A percentile compares a stretch with the other conserved stretches of the same genome.
Evolutionary conservation across 2,797 vertebrate species (phyloP).

Genomic region (Uromys caudimaculatus): DNA sequence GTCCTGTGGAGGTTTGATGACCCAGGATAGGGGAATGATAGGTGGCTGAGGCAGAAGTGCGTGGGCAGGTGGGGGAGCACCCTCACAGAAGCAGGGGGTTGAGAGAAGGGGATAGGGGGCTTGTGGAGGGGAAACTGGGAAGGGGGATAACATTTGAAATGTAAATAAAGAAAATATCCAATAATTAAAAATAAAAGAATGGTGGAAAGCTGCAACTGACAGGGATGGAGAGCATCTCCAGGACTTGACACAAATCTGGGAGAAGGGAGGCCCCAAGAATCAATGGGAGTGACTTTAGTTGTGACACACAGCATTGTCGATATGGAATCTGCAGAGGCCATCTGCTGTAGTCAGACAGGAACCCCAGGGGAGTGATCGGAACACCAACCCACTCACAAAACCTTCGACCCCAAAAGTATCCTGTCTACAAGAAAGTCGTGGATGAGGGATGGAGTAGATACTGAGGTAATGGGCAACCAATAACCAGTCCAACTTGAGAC

Average conservation of each 20-base stretch:
- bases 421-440: neutral
- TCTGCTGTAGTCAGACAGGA: neutral
- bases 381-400: neutral
- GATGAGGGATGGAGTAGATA: neutral
- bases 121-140: too few relatives aligned
- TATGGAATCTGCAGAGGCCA: neutral
- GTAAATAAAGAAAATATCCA: too few relatives aligned
- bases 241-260: neutral
- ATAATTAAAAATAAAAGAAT: neutral
- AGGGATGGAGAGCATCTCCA: neutral
- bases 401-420: neutral
- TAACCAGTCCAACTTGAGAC: neutral
- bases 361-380: neutral
- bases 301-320: neutral
- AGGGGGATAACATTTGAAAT: too few relatives aligned
- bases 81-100: too few relatives aligned
- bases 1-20: too few relatives aligned
- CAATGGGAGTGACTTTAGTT: neutral
- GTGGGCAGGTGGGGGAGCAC: too few relatives aligned
- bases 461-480: neutral
- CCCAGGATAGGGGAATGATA: too few relatives aligned
- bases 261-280: neutral
- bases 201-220: neutral
- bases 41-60: too few relatives aligned
- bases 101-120: too few relatives aligned